Evolutionary conservation across 2,888 invertebrate species (phyloP).

Genomic region (Drosophila stalkeri): DNA sequence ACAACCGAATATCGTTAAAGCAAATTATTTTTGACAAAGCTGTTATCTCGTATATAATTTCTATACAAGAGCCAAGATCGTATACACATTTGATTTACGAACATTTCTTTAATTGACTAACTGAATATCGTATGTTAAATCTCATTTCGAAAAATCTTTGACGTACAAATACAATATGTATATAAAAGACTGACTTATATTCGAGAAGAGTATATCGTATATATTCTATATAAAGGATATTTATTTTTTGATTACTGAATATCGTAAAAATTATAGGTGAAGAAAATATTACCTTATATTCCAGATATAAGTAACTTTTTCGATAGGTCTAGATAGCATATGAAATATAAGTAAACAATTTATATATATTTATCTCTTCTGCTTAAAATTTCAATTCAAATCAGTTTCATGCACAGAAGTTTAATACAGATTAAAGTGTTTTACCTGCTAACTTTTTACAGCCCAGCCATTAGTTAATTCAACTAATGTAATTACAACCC

Average conservation of each 20-base stretch:
- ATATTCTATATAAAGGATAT: not conserved
- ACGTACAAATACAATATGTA: no score
- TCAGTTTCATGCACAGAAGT: not conserved
- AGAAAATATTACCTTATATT: no score
- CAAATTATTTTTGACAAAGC: not conserved
- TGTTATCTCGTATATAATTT: not conserved
- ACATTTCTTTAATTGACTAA: no score
- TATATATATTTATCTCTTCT: not conserved
- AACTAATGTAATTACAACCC: constrained; percentile 6
- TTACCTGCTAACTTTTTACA: not conserved
- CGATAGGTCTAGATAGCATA: no score
- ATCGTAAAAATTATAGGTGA: not conserved
- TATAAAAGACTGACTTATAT: no score
- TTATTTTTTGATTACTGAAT: not conserved
- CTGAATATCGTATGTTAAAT: no score
- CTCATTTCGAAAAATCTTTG: no score
- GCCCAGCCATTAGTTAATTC: not conserved
- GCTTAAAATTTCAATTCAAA: not conserved
- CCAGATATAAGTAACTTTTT: no score
- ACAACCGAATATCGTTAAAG: not conserved
- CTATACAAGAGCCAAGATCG: not conserved
- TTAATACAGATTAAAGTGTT: not conserved
- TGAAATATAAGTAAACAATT: not conserved
- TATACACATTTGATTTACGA: no score
- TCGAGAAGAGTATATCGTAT: not conserved